A percentile compares a stretch with the other conserved stretches of the same genome.
These are phyloP conservation scores for Hedya salicella DNA, from an alignment of 2,888 invertebrate species.

Conservation along the genomic window DNA sequence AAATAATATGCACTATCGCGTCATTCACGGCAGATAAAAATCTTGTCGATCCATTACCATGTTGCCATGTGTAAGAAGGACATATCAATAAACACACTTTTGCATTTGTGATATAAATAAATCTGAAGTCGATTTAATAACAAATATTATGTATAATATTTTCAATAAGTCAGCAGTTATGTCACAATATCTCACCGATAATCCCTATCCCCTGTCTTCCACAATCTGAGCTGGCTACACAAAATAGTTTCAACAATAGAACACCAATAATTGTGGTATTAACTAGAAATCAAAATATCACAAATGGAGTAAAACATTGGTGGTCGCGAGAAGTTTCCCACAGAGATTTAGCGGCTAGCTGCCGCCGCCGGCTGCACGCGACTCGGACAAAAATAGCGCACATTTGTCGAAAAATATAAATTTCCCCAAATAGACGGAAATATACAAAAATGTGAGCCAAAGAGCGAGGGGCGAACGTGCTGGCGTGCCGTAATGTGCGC, in stretches of 20 bases:
- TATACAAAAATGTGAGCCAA: constrained; percentile 83
- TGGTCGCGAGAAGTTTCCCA: constrained; percentile 76
- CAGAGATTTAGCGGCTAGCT: constrained; percentile 79
- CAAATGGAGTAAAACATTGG: constrained; percentile 51
- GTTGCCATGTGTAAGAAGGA: too few species aligned
- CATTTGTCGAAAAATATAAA: constrained; percentile 84
- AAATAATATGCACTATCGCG: too few species aligned
- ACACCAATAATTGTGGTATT: constrained; percentile 43
- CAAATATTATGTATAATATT: neutral
- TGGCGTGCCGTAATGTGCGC: constrained; percentile 84
- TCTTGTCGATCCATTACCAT: too few species aligned
- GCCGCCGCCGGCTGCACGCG: constrained; percentile 81
- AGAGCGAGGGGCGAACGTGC: constrained; percentile 83
- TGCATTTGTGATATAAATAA: too few species aligned
- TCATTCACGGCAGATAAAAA: too few species aligned
- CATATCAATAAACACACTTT: too few species aligned
- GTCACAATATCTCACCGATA: constrained; percentile 7
- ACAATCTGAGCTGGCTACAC: neutral
- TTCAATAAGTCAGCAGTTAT: neutral
- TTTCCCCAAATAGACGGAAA: constrained; percentile 85
- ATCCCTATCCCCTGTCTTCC: constrained; percentile 18
- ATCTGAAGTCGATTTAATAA: neutral
- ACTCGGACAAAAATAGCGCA: constrained; percentile 77
- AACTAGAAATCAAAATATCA: constrained; percentile 51
- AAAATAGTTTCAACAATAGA: constrained; percentile 24